Evolutionary conservation across 1,140 invertebrate species (phyloP).

Genomic region (Glomeris maerens): DNA sequence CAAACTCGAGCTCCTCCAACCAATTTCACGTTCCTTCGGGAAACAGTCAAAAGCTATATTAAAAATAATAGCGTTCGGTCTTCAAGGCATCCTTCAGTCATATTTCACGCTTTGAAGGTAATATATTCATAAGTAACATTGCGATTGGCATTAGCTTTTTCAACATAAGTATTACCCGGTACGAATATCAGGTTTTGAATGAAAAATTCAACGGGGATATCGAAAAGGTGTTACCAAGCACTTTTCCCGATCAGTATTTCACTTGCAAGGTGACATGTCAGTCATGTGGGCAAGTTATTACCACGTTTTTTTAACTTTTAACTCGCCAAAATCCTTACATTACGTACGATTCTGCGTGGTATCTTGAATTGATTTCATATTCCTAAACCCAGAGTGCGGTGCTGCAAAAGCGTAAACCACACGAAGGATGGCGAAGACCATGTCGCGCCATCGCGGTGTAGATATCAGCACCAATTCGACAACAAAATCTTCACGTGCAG

Average conservation of each 20-base stretch:
- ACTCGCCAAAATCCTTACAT: too few relatives aligned
- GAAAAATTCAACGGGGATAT: slow-evolving; percentile 60
- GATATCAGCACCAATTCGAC: slow-evolving; percentile 63
- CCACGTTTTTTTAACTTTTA: too few relatives aligned
- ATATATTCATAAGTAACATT: too few relatives aligned
- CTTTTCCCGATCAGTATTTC: slow-evolving; percentile 68
- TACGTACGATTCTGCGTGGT: too few relatives aligned
- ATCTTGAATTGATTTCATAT: slow-evolving; percentile 4
- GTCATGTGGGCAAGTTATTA: slow-evolving; percentile 42
- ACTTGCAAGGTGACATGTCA: slow-evolving; percentile 56
- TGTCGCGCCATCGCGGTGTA: slow-evolving; percentile 37
- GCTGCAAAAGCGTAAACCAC: slow-evolving; percentile 62
- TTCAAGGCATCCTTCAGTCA: slow-evolving; percentile 44
- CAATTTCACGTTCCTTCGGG: slow-evolving; percentile 39
- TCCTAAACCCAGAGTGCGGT: slow-evolving; percentile 36
- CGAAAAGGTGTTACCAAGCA: slow-evolving; percentile 40
- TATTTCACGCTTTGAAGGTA: slow-evolving; percentile 51
- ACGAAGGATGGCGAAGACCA: slow-evolving; percentile 49
- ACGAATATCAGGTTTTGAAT: slow-evolving; percentile 44
- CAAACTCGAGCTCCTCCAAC: slow-evolving; percentile 38
- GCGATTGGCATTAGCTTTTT: not conserved
- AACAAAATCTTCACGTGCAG: slow-evolving; percentile 62
- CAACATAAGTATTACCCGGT: not conserved
- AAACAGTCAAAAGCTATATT: slow-evolving; percentile 41
- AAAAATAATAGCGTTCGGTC: slow-evolving; percentile 52